phyloP scores from a whole-genome alignment of 2,888 invertebrate genomes.

The Philereme vetulata region DNA sequence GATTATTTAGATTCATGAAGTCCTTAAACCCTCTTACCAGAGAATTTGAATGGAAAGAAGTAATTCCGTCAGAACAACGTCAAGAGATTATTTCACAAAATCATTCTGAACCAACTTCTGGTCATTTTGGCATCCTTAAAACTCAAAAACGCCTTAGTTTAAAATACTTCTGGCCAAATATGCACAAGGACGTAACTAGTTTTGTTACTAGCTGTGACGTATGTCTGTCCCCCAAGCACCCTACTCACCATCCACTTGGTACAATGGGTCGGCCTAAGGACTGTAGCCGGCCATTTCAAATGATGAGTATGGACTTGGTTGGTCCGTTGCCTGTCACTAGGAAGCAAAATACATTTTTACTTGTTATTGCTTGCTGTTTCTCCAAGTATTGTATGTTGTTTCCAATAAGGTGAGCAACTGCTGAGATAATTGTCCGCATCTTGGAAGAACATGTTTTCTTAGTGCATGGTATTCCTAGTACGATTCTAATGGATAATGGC shows the following conservation, averaged over 20 bases:
- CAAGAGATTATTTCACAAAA: background rate
- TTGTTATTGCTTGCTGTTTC: constrained; percentile 32
- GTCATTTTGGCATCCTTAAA: constrained; percentile 36
- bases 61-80: background rate
- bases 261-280: constrained; percentile 38
- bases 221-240: constrained; percentile 6
- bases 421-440: constrained; percentile 16
- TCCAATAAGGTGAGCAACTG: constrained; percentile 25
- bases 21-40: background rate
- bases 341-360: constrained; percentile 26
- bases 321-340: constrained; percentile 29
- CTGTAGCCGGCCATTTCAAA: constrained; percentile 31
- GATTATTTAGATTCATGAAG: background rate
- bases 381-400: constrained; percentile 30
- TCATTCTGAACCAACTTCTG: background rate
- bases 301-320: constrained; percentile 25
- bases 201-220: constrained; percentile 7
- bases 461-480: constrained; percentile 4
- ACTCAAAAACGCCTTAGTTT: constrained; percentile 30
- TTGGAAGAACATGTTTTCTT: constrained; percentile 7
- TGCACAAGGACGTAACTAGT: constrained; percentile 7
- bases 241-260: constrained; percentile 4
- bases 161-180: constrained; percentile 11
- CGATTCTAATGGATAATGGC: constrained; percentile 4
- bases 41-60: background rate